Evolutionary conservation across 2,888 invertebrate species (phyloP).

Genomic region (Dasypogon diadema): DNA sequence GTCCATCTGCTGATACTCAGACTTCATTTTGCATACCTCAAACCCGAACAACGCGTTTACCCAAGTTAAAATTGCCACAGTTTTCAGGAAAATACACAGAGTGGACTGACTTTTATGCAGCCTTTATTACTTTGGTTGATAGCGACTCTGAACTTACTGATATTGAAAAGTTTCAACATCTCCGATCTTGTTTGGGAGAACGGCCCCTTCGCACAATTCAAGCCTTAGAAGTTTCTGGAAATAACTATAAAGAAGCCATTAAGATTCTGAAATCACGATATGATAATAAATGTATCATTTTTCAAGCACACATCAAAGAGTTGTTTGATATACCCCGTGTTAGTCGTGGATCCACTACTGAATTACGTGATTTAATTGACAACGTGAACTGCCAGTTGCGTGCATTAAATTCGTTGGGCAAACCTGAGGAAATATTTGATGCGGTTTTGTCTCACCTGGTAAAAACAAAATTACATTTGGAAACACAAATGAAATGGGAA

Average conservation of each 20-base stretch:
- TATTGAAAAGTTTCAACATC: slow-evolving; percentile 47
- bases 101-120: slow-evolving; percentile 39
- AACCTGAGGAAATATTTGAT: background rate
- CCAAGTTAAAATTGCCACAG: slow-evolving; percentile 28
- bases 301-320: slow-evolving; percentile 38
- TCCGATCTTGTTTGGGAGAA: slow-evolving; percentile 37
- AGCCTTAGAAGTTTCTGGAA: slow-evolving; percentile 15
- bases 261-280: slow-evolving; percentile 34
- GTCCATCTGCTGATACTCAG: background rate
- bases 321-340: slow-evolving; percentile 11
- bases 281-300: slow-evolving; percentile 52
- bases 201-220: slow-evolving; percentile 9
- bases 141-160: slow-evolving; percentile 1
- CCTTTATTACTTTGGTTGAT: slow-evolving; percentile 37
- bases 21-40: background rate
- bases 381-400: background rate
- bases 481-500: slow-evolving; percentile 20
- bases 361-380: background rate
- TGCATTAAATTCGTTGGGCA: background rate
- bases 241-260: slow-evolving; percentile 15
- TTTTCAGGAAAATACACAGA: slow-evolving; percentile 42
- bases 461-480: background rate
- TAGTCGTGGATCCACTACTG: background rate
- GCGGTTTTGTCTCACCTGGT: background rate
- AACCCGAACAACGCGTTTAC: background rate